Percentiles rank a stretch among this genome's conserved stretches.
These are phyloP conservation scores for Mandrillus leucophaeus DNA, from an alignment of 2,113 vertebrate genomes.

Conservation along the genomic window DNA sequence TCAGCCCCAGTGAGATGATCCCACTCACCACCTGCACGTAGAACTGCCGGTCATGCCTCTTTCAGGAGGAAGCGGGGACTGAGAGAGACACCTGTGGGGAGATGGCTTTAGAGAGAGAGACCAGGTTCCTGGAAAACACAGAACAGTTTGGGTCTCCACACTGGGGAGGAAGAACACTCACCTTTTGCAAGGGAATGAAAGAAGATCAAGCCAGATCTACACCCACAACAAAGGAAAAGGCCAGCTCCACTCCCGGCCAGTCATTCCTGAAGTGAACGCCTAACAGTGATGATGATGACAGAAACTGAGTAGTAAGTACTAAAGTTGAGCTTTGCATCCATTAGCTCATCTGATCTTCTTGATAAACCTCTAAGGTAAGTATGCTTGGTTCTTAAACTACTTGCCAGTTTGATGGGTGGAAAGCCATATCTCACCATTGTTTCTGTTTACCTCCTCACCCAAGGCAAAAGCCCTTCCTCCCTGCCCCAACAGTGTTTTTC, in stretches of 20 bases:
- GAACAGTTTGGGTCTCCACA: neutral
- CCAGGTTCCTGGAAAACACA: neutral
- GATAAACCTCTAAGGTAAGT: neutral
- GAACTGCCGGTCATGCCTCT: neutral
- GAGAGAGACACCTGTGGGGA: neutral
- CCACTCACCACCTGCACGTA: neutral
- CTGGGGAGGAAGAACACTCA: neutral
- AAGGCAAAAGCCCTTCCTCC: neutral
- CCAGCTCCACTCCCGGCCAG: rapidly evolving
- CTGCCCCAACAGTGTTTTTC: neutral
- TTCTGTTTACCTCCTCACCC: neutral
- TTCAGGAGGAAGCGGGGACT: neutral
- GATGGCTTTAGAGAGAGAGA: neutral
- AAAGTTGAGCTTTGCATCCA: neutral
- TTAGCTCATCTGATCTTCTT: neutral
- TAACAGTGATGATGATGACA: rapidly evolving
- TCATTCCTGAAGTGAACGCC: rapidly evolving
- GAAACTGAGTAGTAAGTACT: rapidly evolving
- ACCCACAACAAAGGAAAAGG: rapidly evolving
- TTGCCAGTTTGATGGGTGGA: neutral
- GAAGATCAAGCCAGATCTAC: neutral
- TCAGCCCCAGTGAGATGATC: neutral
- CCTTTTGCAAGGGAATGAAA: neutral
- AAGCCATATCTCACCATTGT: no score
- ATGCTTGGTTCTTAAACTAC: neutral